Percentiles rank a stretch among this genome's conserved stretches.
phyloP scores from a whole-genome alignment of 2,797 vertebrate genomes.

The Thripadectes ignobilis region DNA sequence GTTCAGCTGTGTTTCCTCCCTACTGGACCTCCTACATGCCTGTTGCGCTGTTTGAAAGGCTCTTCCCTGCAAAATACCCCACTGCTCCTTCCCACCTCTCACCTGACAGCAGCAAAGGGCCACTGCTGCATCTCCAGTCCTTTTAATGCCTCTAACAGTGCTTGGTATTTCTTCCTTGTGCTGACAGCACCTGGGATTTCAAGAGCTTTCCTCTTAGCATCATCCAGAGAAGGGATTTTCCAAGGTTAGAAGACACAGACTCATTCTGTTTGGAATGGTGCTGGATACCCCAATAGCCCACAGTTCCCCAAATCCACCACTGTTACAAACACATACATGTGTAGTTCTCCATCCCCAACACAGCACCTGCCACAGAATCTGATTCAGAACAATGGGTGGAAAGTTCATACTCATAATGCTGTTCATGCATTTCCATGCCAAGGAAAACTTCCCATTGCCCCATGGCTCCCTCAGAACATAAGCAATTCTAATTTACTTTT shows the following conservation, averaged over 20 bases:
- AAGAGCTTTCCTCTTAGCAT: neutral
- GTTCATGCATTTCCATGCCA: neutral
- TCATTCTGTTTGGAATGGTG: neutral
- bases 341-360: neutral
- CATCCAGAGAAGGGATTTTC: neutral
- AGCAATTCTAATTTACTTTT: neutral
- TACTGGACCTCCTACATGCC: neutral
- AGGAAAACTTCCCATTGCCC: neutral
- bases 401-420: neutral
- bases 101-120: neutral
- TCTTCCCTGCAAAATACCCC: neutral
- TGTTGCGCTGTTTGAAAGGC: neutral
- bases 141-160: neutral
- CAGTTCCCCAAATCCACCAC: neutral
- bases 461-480: neutral
- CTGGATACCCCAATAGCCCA: neutral
- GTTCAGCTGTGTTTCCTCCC: neutral
- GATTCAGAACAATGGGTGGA: neutral
- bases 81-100: neutral
- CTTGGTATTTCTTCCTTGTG: neutral
- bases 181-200: neutral
- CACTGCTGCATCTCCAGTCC: neutral
- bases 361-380: neutral
- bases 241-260: neutral
- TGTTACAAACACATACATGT: neutral